Conservation (phyloP, 2,888 invertebrate species). For the Apamea anceps region DNA sequence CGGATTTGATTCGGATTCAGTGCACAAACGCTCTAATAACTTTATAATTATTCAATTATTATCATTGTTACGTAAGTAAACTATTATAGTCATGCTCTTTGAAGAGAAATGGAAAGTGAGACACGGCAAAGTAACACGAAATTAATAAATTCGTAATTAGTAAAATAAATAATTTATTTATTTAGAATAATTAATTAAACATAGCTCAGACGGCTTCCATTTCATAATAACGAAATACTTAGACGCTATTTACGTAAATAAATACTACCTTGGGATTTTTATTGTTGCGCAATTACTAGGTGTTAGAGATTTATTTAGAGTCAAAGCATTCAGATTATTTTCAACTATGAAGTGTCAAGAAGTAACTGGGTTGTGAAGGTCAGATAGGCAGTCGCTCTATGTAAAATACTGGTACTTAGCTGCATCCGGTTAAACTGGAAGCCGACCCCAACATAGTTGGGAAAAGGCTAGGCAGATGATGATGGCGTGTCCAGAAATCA, state of each 20-base stretch:
- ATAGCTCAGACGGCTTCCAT: conserved; percentile 1
- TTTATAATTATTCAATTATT: not conserved
- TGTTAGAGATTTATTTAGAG: not conserved
- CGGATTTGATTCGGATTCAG: not conserved
- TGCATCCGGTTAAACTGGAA: no score
- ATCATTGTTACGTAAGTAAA: conserved; percentile 21
- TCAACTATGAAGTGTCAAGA: not conserved
- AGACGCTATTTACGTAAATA: not conserved
- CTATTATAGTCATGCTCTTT: conserved; percentile 16
- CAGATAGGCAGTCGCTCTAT: not conserved
- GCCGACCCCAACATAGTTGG: no score
- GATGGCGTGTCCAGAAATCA: not conserved
- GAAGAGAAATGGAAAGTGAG: conserved; percentile 36
- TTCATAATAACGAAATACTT: not conserved
- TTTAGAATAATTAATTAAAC: conserved; percentile 12
- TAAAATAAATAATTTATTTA: conserved; percentile 18
- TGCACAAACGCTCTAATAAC: not conserved
- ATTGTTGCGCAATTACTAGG: not conserved
- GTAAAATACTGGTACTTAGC: not conserved
- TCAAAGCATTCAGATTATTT: not conserved
- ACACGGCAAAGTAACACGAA: conserved; percentile 11
- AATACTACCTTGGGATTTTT: not conserved
- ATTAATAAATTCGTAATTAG: conserved; percentile 1
- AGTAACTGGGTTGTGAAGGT: not conserved
- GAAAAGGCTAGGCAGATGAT: not conserved